phyloP scores from a whole-genome alignment of 2,888 invertebrate genomes.

The Drosophila borealis region DNA sequence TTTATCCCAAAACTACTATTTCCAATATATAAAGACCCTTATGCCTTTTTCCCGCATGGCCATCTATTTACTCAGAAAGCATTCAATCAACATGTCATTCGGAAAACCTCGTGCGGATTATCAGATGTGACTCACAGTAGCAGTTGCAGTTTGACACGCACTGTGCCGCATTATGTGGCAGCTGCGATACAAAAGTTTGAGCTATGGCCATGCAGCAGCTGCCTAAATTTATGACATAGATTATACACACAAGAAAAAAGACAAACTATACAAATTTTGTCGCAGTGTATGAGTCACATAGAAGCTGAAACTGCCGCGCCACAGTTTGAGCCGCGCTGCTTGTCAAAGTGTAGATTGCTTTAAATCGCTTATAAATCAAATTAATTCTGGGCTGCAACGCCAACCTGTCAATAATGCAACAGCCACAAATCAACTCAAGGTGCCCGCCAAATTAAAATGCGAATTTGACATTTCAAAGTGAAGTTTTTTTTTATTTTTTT shows the following conservation, averaged over 20 bases:
- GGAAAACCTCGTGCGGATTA: background rate
- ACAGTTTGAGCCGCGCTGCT: conserved; percentile 21
- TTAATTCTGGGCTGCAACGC: conserved; percentile 31
- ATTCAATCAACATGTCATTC: conserved; percentile 2
- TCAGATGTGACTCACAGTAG: conserved; percentile 7
- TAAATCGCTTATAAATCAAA: conserved; percentile 58
- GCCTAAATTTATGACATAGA: conserved; percentile 49
- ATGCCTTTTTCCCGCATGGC: no score
- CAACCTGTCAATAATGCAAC: conserved; percentile 48
- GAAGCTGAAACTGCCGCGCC: background rate
- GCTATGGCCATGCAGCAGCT: conserved; percentile 31
- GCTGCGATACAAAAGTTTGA: conserved; percentile 35
- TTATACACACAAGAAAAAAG: background rate
- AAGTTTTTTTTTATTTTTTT: conserved; percentile 18
- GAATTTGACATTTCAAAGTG: conserved; percentile 40
- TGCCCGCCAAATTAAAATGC: conserved; percentile 32
- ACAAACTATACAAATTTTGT: conserved; percentile 6
- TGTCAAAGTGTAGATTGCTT: conserved; percentile 18
- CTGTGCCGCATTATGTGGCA: conserved; percentile 8
- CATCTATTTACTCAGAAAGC: background rate
- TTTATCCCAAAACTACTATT: no score
- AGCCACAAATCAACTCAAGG: conserved; percentile 42
- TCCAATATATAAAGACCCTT: no score
- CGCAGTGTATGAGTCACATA: conserved; percentile 24
- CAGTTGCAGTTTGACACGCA: conserved; percentile 30